Evolutionary conservation across 2,797 vertebrate species (phyloP).

Genomic region (Paramormyrops hopkinsi): DNA sequence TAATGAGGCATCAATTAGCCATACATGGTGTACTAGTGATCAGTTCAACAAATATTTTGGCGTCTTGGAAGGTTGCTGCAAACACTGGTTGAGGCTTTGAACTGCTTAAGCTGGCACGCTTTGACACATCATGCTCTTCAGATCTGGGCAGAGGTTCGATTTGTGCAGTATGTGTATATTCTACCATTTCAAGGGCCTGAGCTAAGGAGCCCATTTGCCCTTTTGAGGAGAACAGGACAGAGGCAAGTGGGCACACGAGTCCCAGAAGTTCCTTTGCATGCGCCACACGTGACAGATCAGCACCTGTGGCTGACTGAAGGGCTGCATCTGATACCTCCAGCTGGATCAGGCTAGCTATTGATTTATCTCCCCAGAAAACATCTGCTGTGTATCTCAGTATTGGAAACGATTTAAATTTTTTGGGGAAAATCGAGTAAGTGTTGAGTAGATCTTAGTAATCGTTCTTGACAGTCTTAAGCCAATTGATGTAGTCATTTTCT

Average conservation of each 20-base stretch:
- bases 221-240: background rate
- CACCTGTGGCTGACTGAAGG: slow-evolving; percentile 4
- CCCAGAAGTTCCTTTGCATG: background rate
- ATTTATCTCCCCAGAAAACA: slow-evolving; percentile 25
- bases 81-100: background rate
- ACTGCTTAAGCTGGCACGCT: background rate
- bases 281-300: slow-evolving; percentile 19
- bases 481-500: background rate
- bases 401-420: slow-evolving; percentile 14
- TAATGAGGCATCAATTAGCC: background rate
- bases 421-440: background rate
- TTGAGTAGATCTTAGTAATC: background rate
- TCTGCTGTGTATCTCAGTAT: slow-evolving; percentile 24
- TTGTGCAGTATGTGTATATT: background rate
- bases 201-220: background rate
- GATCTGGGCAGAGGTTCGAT: background rate
- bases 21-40: background rate
- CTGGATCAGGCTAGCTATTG: background rate
- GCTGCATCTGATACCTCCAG: slow-evolving; percentile 6
- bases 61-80: background rate
- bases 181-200: background rate
- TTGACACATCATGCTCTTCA: background rate
- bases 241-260: background rate
- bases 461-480: background rate
- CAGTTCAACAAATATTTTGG: background rate